Conservation (phyloP, 2,797 vertebrate genomes). For the Chelon auratus region DNA sequence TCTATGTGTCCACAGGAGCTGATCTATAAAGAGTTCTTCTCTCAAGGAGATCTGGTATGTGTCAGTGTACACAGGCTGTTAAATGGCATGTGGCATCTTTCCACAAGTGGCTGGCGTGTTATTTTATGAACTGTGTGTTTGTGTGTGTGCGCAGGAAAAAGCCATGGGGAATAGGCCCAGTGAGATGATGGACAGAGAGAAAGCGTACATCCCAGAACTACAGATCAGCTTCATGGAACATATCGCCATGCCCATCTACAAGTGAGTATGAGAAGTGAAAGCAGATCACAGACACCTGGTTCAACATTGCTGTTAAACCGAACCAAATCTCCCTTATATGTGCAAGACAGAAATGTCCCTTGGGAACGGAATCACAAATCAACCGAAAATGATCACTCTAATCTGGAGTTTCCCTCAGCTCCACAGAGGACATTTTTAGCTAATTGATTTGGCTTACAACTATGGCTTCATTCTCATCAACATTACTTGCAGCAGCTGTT, state of each 20-base stretch:
- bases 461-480: background rate
- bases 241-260: conserved; percentile 99
- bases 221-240: conserved; percentile 99
- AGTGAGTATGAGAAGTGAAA: conserved; percentile 80
- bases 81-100: conserved; percentile 43
- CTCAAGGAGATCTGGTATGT: conserved; percentile 99
- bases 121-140: conserved; percentile 36
- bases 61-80: conserved; percentile 1
- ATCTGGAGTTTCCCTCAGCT: background rate
- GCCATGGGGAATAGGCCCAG: conserved; percentile 98
- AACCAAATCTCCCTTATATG: background rate
- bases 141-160: conserved; percentile 89
- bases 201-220: conserved; percentile 97
- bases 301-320: too few species aligned
- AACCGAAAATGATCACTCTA: background rate
- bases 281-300: background rate
- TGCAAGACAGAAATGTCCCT: background rate
- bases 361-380: background rate
- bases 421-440: background rate
- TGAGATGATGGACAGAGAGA: conserved; percentile 99
- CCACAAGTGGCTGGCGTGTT: conserved; percentile 18
- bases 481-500: background rate
- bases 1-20: conserved; percentile 88
- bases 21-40: conserved; percentile 99
- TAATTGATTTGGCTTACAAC: background rate